Base-by-base conservation (phyloP, 2,888 invertebrate species). In the Lasioglossum calceatum region DNA sequence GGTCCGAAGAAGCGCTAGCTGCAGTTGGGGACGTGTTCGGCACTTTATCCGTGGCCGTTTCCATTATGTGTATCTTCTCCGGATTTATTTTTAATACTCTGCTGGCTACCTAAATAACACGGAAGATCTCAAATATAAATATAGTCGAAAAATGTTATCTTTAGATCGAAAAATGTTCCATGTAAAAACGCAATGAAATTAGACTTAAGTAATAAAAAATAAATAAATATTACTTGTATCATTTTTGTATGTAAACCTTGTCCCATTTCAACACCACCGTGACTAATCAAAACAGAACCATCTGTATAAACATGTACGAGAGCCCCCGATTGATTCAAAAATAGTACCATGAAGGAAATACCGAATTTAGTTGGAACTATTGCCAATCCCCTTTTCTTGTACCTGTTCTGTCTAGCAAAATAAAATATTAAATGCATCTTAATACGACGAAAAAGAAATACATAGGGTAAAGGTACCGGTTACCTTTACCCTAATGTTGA, bases 231-330 rank as follows among this genome's bases (percentile, higher is more conserved):
- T 85, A 96, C 95, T 96, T 99, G 99, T 79, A 98, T 97, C 98
- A 99, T 98, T 96, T 99, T 99, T 0, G 98, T 99, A 94, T 99
- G 98, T 7, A 99, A 96, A 1, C 99, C 99, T 96, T 99, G 99
- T 0, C 99, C 99, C 98, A 99, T 99, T 96, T 99, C 99, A 14
- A 98, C 97, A n/a, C 99, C 99, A 54, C 98, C 98, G 94, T 98
- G 99, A 0, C 97, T 97, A 32, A 99, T 92, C 19, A 99, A 96
- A 4, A 99, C 98, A 0, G 99, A 98, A 1, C 99, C 99, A 95
- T 98, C 98, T 0, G 96, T 96, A 94, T 99, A 99, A n/a, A 99
- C 96, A 70, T 98, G 97, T 2, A 99, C 96, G 79, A 99, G 95
- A 0, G 99, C 98, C 12, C 98, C 99, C 3, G 97, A 97, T 96